A percentile compares a stretch with the other conserved stretches of the same genome.
phyloP scores from a whole-genome alignment of 2,888 invertebrate genomes.

The Chrysomela aeneicollis region DNA sequence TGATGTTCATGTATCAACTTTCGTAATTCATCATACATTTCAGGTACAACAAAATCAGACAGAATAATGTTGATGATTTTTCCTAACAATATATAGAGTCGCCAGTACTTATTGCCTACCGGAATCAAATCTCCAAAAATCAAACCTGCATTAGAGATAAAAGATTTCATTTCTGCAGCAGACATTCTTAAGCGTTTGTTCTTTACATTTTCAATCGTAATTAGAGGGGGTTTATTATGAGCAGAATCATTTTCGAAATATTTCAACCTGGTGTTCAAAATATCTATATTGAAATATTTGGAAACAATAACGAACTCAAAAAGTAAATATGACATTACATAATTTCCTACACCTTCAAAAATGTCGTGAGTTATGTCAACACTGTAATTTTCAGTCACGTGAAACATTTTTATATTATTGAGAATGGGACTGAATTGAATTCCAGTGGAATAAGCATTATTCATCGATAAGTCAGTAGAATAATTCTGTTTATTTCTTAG shows the following conservation, averaged over 20 bases:
- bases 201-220: too few species aligned
- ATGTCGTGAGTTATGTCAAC: conserved; percentile 42
- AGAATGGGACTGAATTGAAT: conserved; percentile 26
- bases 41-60: not conserved
- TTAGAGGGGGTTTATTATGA: conserved; percentile 30
- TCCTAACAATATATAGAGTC: conserved; percentile 21
- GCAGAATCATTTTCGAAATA: too few species aligned
- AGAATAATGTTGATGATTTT: conserved; percentile 13
- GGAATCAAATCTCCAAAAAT: conserved; percentile 30
- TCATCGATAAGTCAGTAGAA: not conserved
- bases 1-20: conserved; percentile 15
- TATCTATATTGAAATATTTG: conserved; percentile 31
- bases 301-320: conserved; percentile 28
- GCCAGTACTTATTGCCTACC: conserved; percentile 19
- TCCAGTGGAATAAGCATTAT: too few species aligned
- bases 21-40: conserved; percentile 1
- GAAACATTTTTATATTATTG: conserved; percentile 34
- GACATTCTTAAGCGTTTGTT: too few species aligned
- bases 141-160: conserved; percentile 27
- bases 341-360: conserved; percentile 37
- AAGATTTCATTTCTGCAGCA: conserved; percentile 22
- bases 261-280: conserved; percentile 23
- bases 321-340: conserved; percentile 27
- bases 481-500: not conserved
- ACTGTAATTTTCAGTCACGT: conserved; percentile 37